Evolutionary conservation across 2,888 invertebrate genomes (phyloP), one percentile per base, ranked within the genome.

Genomic region (Blera fallax): DNA sequence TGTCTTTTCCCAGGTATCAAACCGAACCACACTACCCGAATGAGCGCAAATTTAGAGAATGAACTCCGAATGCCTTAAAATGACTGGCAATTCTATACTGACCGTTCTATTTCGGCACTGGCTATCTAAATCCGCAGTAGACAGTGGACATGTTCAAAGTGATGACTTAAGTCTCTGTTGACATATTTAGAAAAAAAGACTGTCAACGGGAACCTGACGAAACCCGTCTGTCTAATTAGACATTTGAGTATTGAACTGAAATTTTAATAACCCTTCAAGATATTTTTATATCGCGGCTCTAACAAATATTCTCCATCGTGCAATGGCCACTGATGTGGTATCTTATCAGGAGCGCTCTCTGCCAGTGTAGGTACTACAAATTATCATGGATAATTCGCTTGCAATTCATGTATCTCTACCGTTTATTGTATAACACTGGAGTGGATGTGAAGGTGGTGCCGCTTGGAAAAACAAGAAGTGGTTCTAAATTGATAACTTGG

Each of bases 231-330:
- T 76, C 70, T 67, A 76, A 72, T 77, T 84, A 10, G 70, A 54
- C 64, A 74, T 79, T 60, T 67, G 6, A 27, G 58, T 62, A 54
- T 54, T 81, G 24, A 67, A 81, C 81, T 85, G 81, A 85, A 81
- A 60, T 43, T 72, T 81, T 85, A 67, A 85, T 69, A 81, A 65
- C 76, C 60, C 67, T 72, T 85, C 85, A 77, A 81, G 67, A 65
- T 84, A 84, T 74, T 76, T 84, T 80, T 84, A 84, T 84, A 80
- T 73, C 54, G 32, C 4, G 1, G 54, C 34, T 64, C 32, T 27
- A 48, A 34, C 40, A 18, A 40, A 56, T 45, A 34, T 8, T 50
- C 16, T 27, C 43, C 18, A 34, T 58, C 45, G 16, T 32, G 43
- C 29, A 56, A 43, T 37, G 34, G 48, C 60, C 50, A 77, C 34